These are phyloP conservation scores for Dexiosoma caninum DNA, from an alignment of 2,888 invertebrate genomes.

Conservation along the genomic window DNA sequence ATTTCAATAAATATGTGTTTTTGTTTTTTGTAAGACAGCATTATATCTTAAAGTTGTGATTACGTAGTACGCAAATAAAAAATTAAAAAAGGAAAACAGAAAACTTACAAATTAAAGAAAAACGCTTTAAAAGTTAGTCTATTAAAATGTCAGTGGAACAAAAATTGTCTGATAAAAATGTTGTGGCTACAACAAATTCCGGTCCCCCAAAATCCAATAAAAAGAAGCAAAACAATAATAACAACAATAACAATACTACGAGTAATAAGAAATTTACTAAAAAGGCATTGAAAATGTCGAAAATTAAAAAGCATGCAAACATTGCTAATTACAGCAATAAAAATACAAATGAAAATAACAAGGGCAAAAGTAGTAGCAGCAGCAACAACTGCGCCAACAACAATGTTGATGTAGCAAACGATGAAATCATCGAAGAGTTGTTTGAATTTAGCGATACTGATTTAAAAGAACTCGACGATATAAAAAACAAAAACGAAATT, in stretches of 20 bases:
- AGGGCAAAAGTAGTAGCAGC: not conserved
- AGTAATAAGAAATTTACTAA: constrained; percentile 44
- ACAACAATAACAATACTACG: not conserved
- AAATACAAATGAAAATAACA: constrained; percentile 28
- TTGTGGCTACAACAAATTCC: constrained; percentile 19
- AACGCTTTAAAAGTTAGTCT: constrained; percentile 12
- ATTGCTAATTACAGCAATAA: constrained; percentile 29
- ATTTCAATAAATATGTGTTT: constrained; percentile 33
- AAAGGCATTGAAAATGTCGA: constrained; percentile 40
- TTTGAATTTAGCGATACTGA: constrained; percentile 73
- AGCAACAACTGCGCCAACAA: constrained; percentile 24
- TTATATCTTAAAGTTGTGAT: constrained; percentile 45
- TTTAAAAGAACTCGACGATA: constrained; percentile 66
- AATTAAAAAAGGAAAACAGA: constrained; percentile 1
- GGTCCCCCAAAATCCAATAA: constrained; percentile 43
- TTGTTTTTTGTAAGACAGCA: constrained; percentile 37
- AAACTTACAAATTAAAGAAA: constrained; percentile 1
- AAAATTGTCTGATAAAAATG: constrained; percentile 50
- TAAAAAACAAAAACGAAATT: constrained; percentile 28
- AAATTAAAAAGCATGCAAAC: constrained; percentile 35
- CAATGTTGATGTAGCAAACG: constrained; percentile 64
- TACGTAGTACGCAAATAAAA: constrained; percentile 48
- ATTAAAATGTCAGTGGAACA: constrained; percentile 56
- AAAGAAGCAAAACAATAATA: constrained; percentile 38
- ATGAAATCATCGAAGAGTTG: constrained; percentile 73